These are phyloP conservation scores for Cetonia aurata DNA, from an alignment of 2,888 invertebrate species.

Conservation along the genomic window DNA sequence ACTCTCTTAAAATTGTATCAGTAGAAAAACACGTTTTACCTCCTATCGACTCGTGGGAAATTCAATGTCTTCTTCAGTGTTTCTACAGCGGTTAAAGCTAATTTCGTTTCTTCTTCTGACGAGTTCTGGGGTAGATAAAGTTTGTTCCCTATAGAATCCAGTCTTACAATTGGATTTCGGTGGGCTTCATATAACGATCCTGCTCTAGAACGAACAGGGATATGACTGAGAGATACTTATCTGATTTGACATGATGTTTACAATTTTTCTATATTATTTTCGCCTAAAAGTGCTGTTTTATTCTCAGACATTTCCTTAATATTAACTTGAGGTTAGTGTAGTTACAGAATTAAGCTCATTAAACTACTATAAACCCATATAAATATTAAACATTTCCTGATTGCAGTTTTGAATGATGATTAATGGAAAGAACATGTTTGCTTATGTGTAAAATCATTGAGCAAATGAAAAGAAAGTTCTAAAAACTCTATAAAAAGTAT, in stretches of 20 bases:
- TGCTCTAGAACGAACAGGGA: slow-evolving; percentile 54
- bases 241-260: slow-evolving; percentile 34
- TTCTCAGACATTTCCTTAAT: no score
- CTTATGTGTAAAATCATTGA: no score
- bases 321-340: no score
- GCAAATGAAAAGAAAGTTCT: no score
- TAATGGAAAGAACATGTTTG: no score
- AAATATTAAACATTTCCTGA: no score
- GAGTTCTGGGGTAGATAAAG: slow-evolving; percentile 52
- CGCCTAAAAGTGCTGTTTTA: background rate
- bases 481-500: no score
- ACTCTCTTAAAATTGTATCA: background rate
- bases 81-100: slow-evolving; percentile 51
- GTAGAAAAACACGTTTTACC: slow-evolving; percentile 50
- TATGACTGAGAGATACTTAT: slow-evolving; percentile 5
- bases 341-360: no score
- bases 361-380: no score
- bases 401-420: no score
- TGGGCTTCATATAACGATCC: slow-evolving; percentile 58
- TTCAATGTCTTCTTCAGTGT: slow-evolving; percentile 51
- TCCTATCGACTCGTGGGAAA: slow-evolving; percentile 58
- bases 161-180: slow-evolving; percentile 57
- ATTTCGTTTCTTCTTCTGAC: slow-evolving; percentile 47
- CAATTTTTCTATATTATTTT: slow-evolving; percentile 36
- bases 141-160: slow-evolving; percentile 55